Base-by-base conservation (phyloP, 2,888 invertebrate species). In the Torymus aiolomorphi region DNA sequence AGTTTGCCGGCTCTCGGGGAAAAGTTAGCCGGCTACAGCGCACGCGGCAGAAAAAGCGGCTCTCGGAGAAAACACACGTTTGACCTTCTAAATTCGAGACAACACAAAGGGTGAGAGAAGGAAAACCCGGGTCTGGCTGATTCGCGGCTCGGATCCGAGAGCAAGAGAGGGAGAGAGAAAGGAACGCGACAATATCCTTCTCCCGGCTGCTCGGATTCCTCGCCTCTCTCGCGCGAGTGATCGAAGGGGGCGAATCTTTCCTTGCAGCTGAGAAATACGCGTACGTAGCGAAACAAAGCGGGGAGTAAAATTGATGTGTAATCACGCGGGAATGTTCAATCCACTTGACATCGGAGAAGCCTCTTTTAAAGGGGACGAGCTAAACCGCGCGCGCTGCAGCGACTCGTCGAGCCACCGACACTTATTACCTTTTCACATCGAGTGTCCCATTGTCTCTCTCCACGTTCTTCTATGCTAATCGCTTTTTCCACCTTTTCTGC, bases 101-200 rank as follows among this genome's bases (percentile, higher is more conserved):
- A 66, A 66, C 52, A 49, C 49, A 65, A 18, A 51, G 57, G 49
- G 13, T 65, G 51, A 51, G 65, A 11, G 2, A 31, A 31, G 8
- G 42, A 42, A 42, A 42, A 42, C 5, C 8, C 42, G 42, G 42
- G 42, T 8, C 8, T 56, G 57, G 59, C 70, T 59, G 70, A 70
- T 70, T 59, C 70, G 16, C 2, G 0, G 51, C n/a, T 18, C 4
- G 12, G 51, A 65, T 13, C 42, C 8, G 42, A 42, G 42, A 8
- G 42, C 5, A 8, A 31, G 2, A 31, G 31, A 42, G 42, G 8
- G 42, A 42, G 42, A 8, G 18, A n/a, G 24, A 67, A 31, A 83
- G 83, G 83, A 83, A 85, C 83, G 83, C 82, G 82, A 83, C 84
- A 83, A 84, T 83, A 83, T 86, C 81, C 51, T 31, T 18, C 31